A percentile compares a stretch with the other conserved stretches of the same genome.
These are phyloP conservation scores for Philypnodon macrostomus DNA, from an alignment of 2,797 vertebrate genomes.

Conservation along the genomic window DNA sequence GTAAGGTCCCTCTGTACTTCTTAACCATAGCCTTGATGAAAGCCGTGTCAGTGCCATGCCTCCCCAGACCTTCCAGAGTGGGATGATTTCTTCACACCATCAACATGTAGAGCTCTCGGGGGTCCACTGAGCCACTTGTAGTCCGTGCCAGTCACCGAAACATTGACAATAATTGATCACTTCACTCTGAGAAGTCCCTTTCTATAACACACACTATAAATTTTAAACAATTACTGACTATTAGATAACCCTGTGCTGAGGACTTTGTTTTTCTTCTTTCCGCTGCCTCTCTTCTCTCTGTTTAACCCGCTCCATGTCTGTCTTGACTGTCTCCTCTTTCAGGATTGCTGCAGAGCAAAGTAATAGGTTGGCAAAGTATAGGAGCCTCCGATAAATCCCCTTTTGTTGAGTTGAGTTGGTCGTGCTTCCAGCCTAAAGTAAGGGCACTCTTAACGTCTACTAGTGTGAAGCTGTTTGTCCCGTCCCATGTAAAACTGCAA, in stretches of 20 bases:
- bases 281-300: conserved; percentile 37
- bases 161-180: conserved; percentile 36
- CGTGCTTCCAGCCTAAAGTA: conserved; percentile 85
- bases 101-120: conserved; percentile 56
- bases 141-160: conserved; percentile 30
- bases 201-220: neutral
- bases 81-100: conserved; percentile 48
- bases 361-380: conserved; percentile 99
- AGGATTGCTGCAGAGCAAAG: conserved; percentile 99
- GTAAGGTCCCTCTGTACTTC: conserved; percentile 35
- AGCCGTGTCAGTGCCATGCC: conserved; percentile 9
- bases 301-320: conserved; percentile 53
- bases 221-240: conserved; percentile 1
- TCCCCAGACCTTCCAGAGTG: conserved; percentile 30
- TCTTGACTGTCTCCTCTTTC: conserved; percentile 77
- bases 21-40: conserved; percentile 22
- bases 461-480: no score
- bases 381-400: conserved; percentile 93
- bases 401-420: conserved; percentile 78
- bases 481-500: no score
- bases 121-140: conserved; percentile 36
- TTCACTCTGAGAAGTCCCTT: conserved; percentile 10
- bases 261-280: conserved; percentile 26
- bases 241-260: conserved; percentile 12
- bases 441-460: conserved; percentile 79